Base-by-base conservation (phyloP, 2,888 invertebrate genomes). In the Syrphus vitripennis region DNA sequence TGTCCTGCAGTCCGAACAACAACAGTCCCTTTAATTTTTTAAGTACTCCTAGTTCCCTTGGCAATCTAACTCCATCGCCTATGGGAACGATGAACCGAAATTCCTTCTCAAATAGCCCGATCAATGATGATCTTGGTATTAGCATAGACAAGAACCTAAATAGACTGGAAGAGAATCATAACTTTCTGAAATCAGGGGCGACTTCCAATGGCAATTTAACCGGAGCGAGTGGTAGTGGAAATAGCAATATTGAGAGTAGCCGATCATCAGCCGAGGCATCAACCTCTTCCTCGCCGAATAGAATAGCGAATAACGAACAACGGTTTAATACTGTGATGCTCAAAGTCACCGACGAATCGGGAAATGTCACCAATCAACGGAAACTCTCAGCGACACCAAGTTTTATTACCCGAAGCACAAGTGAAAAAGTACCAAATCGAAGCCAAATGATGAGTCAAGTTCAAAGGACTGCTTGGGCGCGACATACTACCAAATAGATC, bases 391-490 rank as follows among this genome's bases (percentile, higher is more conserved):
- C 95, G 37, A 94, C 95, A 24, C 94, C 95, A 2, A 94, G 95
- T 5, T 94, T 94, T 55, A 96, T 96, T 87, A 95, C 95, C 0
- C 94, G 97, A 88, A 95, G 96, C 61, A 97, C 97, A 34, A 97
- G 97, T 92, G 97, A 97, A 90, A 96, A 96, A 91, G 95, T 97
- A 82, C 97, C 97, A 5, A 96, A 97, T 90, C 94, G 97, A 71
- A 97, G 96, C 92, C 97, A 97, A 91, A 94, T 97, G 91, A 96
- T 97, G 96, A 95, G 95, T 26, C 96, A 97, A 89, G 95, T 97
- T 88, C 95, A 95, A 90, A 94, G 97, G 88, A 95, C 96, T 7
- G 95, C 95, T 87, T 97, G 97, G 97, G 97, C 97, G 21, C 94
- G 97, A 89, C 97, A 97, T 91, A 97, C 97, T 31, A 97, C 97